Conservation (phyloP, 2,888 invertebrate species). For the Auanema freiburgensis region DNA sequence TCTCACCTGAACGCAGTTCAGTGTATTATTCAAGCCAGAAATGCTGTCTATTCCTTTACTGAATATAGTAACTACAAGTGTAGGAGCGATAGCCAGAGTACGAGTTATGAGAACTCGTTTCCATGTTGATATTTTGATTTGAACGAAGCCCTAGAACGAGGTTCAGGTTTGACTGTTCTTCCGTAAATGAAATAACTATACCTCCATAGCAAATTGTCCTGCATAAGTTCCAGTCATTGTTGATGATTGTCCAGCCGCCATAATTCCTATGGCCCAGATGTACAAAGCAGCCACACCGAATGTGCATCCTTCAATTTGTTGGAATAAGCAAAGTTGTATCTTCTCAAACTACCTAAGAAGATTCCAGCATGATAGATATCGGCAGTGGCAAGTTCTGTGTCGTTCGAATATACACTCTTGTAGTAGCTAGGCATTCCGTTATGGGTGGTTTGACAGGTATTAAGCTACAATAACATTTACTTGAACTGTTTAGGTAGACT, state of each 20-base stretch:
- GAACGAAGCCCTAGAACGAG: conserved; percentile 74
- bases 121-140: conserved; percentile 83
- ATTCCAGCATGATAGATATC: conserved; percentile 64
- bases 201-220: conserved; percentile 71
- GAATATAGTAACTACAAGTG: conserved; percentile 60
- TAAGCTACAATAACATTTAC: conserved; percentile 15
- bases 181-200: conserved; percentile 1
- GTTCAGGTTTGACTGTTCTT: no score
- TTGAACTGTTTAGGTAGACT: conserved; percentile 6
- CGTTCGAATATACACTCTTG: conserved; percentile 46
- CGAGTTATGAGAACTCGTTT: conserved; percentile 80
- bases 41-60: conserved; percentile 54
- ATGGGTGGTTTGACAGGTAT: conserved; percentile 35
- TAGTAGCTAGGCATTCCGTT: conserved; percentile 56
- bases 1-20: conserved; percentile 74
- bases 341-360: conserved; percentile 65
- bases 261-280: conserved; percentile 70
- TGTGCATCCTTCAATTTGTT: conserved; percentile 60
- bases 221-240: conserved; percentile 68
- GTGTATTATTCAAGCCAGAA: conserved; percentile 77
- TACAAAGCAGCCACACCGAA: conserved; percentile 68
- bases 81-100: conserved; percentile 77
- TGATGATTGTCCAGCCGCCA: conserved; percentile 69
- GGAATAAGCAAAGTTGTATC: background rate
- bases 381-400: conserved; percentile 39